phyloP scores from a whole-genome alignment of 2,797 vertebrate genomes.

The Argentina silus region DNA sequence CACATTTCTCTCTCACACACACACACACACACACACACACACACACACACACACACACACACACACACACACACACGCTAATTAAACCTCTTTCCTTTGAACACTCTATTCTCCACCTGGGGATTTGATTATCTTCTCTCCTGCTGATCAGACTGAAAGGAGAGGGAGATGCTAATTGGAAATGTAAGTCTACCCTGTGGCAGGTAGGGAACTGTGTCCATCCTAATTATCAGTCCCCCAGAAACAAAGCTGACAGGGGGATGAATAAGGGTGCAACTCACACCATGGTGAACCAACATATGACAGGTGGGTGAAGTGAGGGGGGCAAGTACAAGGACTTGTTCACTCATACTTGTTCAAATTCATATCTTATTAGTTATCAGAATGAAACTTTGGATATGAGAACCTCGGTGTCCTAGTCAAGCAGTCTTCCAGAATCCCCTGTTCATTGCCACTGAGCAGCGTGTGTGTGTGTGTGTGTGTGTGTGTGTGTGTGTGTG shows the following conservation, averaged over 20 bases:
- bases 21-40: too few species aligned
- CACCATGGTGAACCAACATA: too few species aligned
- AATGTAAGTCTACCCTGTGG: background rate
- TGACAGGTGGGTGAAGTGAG: too few species aligned
- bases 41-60: too few species aligned
- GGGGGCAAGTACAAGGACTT: too few species aligned
- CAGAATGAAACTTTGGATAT: too few species aligned
- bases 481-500: background rate
- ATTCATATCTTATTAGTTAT: too few species aligned
- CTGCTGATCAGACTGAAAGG: conserved; percentile 20
- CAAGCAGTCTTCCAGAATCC: too few species aligned
- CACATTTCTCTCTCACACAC: too few species aligned
- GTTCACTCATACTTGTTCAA: too few species aligned
- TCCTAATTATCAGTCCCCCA: background rate
- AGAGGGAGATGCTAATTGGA: background rate
- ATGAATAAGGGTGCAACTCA: too few species aligned
- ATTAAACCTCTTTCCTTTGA: conserved; percentile 19
- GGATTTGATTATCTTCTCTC: conserved; percentile 32
- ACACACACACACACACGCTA: background rate
- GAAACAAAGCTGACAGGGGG: background rate
- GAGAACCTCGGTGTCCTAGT: too few species aligned
- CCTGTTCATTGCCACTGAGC: conserved; percentile 1
- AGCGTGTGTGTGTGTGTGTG: background rate
- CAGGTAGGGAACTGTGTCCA: background rate
- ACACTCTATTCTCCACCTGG: conserved; percentile 24